Base-by-base conservation (phyloP, 2,113 vertebrate species). In the Percina caprodes region DNA sequence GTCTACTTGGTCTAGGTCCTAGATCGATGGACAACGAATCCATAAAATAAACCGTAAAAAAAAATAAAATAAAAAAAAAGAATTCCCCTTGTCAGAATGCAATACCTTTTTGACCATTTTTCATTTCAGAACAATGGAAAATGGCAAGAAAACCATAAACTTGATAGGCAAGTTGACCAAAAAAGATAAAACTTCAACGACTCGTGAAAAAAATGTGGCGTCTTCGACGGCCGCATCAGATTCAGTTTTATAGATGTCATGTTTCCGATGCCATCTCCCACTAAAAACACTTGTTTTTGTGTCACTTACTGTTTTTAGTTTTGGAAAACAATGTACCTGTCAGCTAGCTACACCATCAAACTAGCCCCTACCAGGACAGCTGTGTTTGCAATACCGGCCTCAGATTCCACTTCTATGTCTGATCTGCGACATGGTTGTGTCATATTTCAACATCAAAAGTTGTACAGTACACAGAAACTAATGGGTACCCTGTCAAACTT, bases 111-210 rank as follows among this genome's bases (percentile, higher is more conserved):
- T 92, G 91, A 81, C 88, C 91, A 88, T 67, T 85, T 79, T 87
- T 92, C 90, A 89, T 91, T 91, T 92, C 66, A 88, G 75, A 88
- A 90, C 87, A 90, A 92, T 80, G 85, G 62, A 79, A 89, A 93
- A 91, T 88, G 85, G 86, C 69, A 79, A 88, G 80, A 88, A 93
- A 93, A 88, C 68, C 48, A 68, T 65, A 63, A 86, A 85, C 82
- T 85, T 87, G 85, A 89, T 59, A 80, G 91, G 84, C 89, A 84
- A 92, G 88, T 89, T 91, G 93, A 95, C 94, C 93, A 95, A 96
- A 95, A 94, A 90, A 24, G 39, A 84, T 49, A 73, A 46, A 63
- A 9, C 21, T 86, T 84, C 80, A 89, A 87, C 88, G 85, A 88
- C 80, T 91, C 24, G 24, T 35, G 72, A 42, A 62, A 77, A 68